Base-by-base conservation (phyloP, 2,888 invertebrate species). In the Ophion slaviceki region DNA sequence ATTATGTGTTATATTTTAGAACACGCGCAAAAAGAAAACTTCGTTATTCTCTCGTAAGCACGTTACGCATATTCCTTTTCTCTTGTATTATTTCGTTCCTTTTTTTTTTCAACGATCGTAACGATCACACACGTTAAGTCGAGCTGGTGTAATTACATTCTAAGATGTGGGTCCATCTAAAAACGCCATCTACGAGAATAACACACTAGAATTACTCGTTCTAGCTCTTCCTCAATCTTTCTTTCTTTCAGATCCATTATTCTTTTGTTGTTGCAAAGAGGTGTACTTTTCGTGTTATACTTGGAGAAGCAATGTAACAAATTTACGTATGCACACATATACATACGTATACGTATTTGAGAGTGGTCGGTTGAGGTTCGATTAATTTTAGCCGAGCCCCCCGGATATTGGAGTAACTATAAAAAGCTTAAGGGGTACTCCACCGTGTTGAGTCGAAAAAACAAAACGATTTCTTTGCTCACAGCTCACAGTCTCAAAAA, bases 41-140 rank as follows among this genome's bases (percentile, higher is more conserved):
- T 10, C 2, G 45, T 20, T 64, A 53, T 66, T 32, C 32, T 78
- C 71, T 79, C 57, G 40, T 78, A 83, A 83, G 83, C 86, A 36
- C 61, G 40, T 45, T 68, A 81, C 67, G 80, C 80, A 67, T 14
- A 45, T 20, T 75, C 40, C 17, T 40, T 61, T 45, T 20, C 2
- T 67, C 59, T 40, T 14, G 14, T 71, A 61, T 74, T 47, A 53
- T 45, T 75, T 32, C 53, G 79, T 74, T 62, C 80, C 72, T 20
- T 20, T 40, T 24, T 62, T 70, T 20, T 59, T 72, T 74, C 85
- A 77, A 71, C 14, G 82, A 80, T 70, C 24, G 70, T 74, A 78
- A 64, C 70, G 53, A 80, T 53, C 82, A 85, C 82, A 87, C 84
- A 84, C 80, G 85, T 79, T 84, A 84, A 62, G 57, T 85, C 71